Base-by-base conservation (phyloP, 2,888 invertebrate species). In the Dysmachus trigonus region DNA sequence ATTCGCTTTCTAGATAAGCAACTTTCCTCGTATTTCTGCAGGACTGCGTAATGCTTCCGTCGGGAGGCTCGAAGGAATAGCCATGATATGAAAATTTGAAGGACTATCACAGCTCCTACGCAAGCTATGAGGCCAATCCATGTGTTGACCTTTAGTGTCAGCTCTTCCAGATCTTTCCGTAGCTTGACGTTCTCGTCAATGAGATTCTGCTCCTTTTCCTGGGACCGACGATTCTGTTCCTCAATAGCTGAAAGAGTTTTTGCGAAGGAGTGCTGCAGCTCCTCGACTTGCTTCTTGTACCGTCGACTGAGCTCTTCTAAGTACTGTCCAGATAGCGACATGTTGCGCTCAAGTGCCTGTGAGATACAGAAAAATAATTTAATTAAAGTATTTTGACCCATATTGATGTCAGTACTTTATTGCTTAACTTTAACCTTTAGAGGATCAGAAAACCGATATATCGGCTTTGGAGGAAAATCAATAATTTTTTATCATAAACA, bases 241-340 rank as follows among this genome's bases (percentile, higher is more conserved):
- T 94, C 94, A 93, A 96, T 94, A 79, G 95, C 94, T 31, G 94
- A 93, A 41, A 97, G 94, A 0, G 97, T 96, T 89, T 96, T 96
- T 89, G 97, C 96, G 89, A 97, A 94, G 3, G 96, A 94, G 89
- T 95, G 94, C 91, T 98, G 97, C 95, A 98, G 96, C 90, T 98
- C 98, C 92, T 99, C 98, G 81, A 98, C 98, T 93, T 99, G 98
- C 89, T 97, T 97, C 91, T 98, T 98, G 93, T 99, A 99, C 18
- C 98, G 94, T 86, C 97, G 95, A 92, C 98, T 98, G 88, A 99
- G 93, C 91, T 99, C 99, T 91, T 99, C 99, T 88, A 99, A 93
- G 92, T 99, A 99, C 92, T 98, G 98, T 87, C 97, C 97, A 88
- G 98, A 98, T 62, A 99, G 93, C 15, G 98, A 98, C 95, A 99